Conservation (phyloP, 2,113 vertebrate genomes). For the Paralichthys olivaceus region DNA sequence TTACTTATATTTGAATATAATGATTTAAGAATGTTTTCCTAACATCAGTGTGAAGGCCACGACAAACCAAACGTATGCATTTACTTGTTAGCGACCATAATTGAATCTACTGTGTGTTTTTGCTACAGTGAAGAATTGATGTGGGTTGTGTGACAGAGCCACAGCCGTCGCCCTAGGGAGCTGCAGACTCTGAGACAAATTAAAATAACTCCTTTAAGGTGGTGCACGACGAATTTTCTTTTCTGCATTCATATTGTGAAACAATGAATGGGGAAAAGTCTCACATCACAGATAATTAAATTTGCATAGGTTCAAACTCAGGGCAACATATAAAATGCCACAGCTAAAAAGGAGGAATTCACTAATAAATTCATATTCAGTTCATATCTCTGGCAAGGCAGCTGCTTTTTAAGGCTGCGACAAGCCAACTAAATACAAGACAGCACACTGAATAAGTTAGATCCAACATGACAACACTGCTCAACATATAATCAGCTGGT, state of each 20-base stretch:
- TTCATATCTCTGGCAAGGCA: background rate
- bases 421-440: too few species aligned
- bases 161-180: background rate
- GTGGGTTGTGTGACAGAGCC: background rate
- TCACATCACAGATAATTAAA: background rate
- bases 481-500: too few species aligned
- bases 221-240: background rate
- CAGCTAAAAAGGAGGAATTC: background rate
- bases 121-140: too few species aligned
- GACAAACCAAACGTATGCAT: background rate
- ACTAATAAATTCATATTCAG: background rate
- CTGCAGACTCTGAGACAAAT: background rate
- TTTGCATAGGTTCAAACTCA: slow-evolving; percentile 4
- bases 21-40: background rate
- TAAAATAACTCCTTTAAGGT: slow-evolving; percentile 5
- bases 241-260: background rate
- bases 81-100: background rate
- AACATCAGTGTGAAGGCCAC: background rate
- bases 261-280: background rate
- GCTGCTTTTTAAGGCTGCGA: background rate
- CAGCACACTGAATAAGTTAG: too few species aligned
- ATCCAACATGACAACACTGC: too few species aligned
- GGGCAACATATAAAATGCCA: background rate
- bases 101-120: too few species aligned
- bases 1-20: background rate